phyloP scores from a whole-genome alignment of 2,113 vertebrate genomes.

The Gobio gobio region DNA sequence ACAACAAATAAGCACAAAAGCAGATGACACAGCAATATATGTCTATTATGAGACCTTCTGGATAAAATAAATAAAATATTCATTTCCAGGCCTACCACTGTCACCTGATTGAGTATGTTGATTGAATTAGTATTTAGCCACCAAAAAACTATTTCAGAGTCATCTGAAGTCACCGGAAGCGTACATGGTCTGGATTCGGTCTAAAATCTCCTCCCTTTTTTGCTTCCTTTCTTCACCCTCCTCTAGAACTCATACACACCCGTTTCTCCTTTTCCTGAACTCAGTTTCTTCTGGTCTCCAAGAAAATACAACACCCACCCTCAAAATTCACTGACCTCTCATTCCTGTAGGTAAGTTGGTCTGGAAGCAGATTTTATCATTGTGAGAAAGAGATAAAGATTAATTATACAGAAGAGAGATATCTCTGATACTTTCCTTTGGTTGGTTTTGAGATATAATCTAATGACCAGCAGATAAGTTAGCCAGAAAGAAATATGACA shows the following conservation, averaged over 20 bases:
- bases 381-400: neutral
- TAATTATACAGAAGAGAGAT: neutral
- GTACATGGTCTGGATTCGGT: neutral
- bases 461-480: neutral
- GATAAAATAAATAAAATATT: neutral
- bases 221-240: neutral
- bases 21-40: neutral
- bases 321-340: neutral
- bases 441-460: neutral
- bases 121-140: neutral
- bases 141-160: neutral
- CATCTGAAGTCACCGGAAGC: neutral
- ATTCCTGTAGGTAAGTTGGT: neutral
- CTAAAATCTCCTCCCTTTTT: constrained; percentile 8
- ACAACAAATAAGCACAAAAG: neutral
- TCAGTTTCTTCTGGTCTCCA: neutral
- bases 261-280: neutral
- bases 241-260: neutral
- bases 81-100: neutral
- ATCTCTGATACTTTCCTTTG: neutral
- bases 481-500: neutral
- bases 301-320: neutral
- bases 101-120: neutral
- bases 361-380: neutral
- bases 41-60: neutral